A percentile compares a stretch with the other conserved stretches of the same genome.
Conservation (phyloP, 2,797 vertebrate genomes). For the Lycodopsis pacificus region DNA sequence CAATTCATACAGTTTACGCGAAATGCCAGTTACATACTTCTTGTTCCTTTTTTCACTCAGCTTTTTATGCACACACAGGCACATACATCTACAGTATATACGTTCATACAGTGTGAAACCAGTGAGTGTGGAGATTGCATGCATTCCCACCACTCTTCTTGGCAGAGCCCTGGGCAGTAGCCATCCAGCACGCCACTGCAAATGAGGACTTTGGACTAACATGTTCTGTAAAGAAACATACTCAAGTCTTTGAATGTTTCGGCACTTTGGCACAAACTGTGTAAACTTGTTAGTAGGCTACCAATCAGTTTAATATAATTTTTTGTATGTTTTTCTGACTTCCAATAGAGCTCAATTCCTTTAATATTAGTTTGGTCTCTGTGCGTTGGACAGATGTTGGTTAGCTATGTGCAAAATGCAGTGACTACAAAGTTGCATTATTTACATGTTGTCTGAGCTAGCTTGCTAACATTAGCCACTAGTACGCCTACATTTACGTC, state of each 20-base stretch:
- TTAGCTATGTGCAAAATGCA: too few relatives aligned
- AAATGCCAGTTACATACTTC: slow-evolving; percentile 1
- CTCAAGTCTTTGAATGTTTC: slow-evolving; percentile 2
- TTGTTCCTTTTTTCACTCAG: not conserved
- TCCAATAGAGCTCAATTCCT: not conserved
- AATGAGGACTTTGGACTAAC: slow-evolving; percentile 29
- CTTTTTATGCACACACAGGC: not conserved
- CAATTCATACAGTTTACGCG: not conserved
- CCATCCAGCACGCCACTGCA: slow-evolving; percentile 29
- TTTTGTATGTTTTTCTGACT: not conserved
- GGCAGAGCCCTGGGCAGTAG: slow-evolving; percentile 41
- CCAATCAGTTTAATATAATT: not conserved
- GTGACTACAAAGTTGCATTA: too few relatives aligned
- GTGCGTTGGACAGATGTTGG: too few relatives aligned
- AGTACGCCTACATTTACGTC: too few relatives aligned
- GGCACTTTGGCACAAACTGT: not conserved
- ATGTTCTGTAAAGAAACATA: slow-evolving; percentile 17
- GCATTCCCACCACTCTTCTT: slow-evolving; percentile 17
- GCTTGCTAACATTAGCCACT: too few relatives aligned
- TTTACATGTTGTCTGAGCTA: too few relatives aligned
- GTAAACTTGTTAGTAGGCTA: not conserved
- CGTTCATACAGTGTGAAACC: slow-evolving; percentile 10
- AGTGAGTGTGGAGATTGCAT: slow-evolving; percentile 38
- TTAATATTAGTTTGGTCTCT: not conserved
- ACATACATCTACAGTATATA: not conserved